Base-by-base conservation (phyloP, 2,888 invertebrate species). In the Gryllus longicercus region DNA sequence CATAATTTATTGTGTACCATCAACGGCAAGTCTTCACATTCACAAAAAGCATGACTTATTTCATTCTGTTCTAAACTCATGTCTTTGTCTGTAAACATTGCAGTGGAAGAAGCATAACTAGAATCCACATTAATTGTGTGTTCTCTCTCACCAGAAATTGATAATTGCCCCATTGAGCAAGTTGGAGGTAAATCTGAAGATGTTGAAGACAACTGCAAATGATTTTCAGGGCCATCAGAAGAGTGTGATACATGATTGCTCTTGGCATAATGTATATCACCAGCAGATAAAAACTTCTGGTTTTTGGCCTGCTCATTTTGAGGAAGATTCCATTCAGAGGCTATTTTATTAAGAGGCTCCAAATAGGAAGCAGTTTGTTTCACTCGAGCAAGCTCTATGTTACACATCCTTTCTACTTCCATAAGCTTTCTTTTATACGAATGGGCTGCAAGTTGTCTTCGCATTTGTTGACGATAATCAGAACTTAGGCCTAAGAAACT, bases 361-460 rank as follows among this genome's bases (percentile, higher is more conserved):
- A 88, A 83, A 78, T 83, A 85, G 77, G 85, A 86, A 0, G 87
- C 86, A 80, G 84, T 87, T 81, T 87, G 85, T 79, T 85, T 86
- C 23, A 88, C 87, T 78, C 86, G 85, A 51, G 86, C 83, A 77
- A 88, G 82, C 82, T 88, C 88, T 81, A 87, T 84, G 83, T 87
- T 86, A 80, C 88, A 88, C 84, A 88, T 85, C 78, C 86, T 87
- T 83, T 88, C 88, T 5, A 88, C 86, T 82, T 88, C 88, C 18
- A 86, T 80, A 49, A 88, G 82, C 82, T 86, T 85, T 12, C 86
- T 84, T 81, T 85, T 86, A 80, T 88, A 88, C 78, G 87, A 86
- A 51, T 86, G 85, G 11, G 87, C 85, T 14, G 87, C 85, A 51
- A 86, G 81, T 82, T 86, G 86, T 79, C 86, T 86, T 79, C 86